phyloP scores from a whole-genome alignment of 2,888 invertebrate species.

The Lottia scabra region DNA sequence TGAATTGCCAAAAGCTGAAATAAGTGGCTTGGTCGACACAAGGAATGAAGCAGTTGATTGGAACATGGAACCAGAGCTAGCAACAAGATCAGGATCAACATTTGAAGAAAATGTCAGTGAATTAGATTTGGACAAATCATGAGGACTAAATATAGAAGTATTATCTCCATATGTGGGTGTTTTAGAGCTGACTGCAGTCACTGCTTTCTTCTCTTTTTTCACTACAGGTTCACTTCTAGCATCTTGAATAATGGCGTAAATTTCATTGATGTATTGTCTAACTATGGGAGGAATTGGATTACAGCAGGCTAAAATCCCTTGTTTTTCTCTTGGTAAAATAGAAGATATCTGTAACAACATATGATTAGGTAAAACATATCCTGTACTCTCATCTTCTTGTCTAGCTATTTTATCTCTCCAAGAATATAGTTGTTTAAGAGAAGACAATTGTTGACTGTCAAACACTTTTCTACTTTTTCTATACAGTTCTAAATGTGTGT shows the following conservation, averaged over 20 bases:
- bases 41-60: neutral
- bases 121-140: neutral
- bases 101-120: neutral
- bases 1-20: neutral
- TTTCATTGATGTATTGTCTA: conserved; percentile 73
- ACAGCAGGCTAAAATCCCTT: conserved; percentile 93
- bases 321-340: conserved; percentile 87
- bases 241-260: conserved; percentile 76
- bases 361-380: conserved; percentile 94
- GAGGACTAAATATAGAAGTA: neutral
- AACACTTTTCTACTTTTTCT: conserved; percentile 83
- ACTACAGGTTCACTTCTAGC: conserved; percentile 65
- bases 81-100: neutral
- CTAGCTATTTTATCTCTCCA: conserved; percentile 92
- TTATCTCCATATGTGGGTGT: neutral
- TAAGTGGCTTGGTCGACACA: neutral
- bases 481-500: conserved; percentile 82
- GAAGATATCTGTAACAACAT: conserved; percentile 93
- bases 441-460: conserved; percentile 86
- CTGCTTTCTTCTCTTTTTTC: conserved; percentile 32
- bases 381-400: conserved; percentile 89
- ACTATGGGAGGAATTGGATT: conserved; percentile 89
- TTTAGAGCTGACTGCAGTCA: neutral
- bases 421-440: conserved; percentile 82
- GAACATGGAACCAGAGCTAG: neutral